Evolutionary conservation across 2,888 invertebrate genomes (phyloP).

Genomic region (Drosophila subquinaria): DNA sequence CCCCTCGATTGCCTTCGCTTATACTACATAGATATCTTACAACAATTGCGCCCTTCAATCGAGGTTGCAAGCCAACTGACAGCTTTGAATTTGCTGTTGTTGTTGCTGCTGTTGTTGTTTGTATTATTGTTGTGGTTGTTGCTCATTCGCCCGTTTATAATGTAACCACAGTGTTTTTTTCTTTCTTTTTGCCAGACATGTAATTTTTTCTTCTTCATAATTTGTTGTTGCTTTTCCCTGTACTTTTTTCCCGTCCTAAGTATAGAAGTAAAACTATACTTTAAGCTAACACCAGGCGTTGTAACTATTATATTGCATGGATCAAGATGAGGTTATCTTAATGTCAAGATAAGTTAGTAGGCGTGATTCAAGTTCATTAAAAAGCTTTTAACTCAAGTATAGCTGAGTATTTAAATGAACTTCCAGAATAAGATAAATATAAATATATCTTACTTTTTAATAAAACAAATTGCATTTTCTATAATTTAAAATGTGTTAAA

Average conservation of each 20-base stretch:
- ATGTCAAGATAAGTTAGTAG: constrained; percentile 32
- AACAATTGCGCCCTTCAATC: constrained; percentile 64
- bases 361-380: not conserved
- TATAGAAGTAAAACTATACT: constrained; percentile 63
- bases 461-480: no score
- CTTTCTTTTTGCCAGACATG: constrained; percentile 47
- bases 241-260: constrained; percentile 1
- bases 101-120: constrained; percentile 2
- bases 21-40: constrained; percentile 32
- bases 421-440: not conserved
- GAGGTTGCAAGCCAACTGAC: constrained; percentile 56
- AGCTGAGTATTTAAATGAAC: not conserved
- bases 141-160: constrained; percentile 76
- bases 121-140: constrained; percentile 55
- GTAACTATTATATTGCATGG: constrained; percentile 37
- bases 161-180: constrained; percentile 66
- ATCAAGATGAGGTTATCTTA: constrained; percentile 33
- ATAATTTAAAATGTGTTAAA: no score
- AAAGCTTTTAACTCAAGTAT: not conserved
- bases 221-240: constrained; percentile 16
- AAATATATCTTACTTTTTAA: no score
- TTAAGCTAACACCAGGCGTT: constrained; percentile 62
- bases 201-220: constrained; percentile 48
- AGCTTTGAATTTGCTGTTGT: constrained; percentile 19
- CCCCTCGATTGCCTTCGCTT: constrained; percentile 11